phyloP scores from a whole-genome alignment of 2,797 vertebrate genomes.

The Nasua narica region DNA sequence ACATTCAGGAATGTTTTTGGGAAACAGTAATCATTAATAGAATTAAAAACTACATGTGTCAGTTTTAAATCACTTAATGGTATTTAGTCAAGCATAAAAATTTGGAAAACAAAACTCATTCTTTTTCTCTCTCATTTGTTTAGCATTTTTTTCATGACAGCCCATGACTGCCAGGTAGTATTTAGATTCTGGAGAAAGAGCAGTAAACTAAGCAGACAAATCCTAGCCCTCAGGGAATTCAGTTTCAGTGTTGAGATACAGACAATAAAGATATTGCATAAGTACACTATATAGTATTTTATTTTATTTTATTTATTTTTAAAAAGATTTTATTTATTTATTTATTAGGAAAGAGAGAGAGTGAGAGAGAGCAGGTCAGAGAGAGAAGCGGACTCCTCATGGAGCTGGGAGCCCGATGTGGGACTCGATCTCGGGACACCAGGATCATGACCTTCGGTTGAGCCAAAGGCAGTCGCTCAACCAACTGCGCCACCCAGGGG shows the following conservation, averaged over 20 bases:
- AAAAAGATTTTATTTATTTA: too few relatives aligned
- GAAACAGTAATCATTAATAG: not conserved
- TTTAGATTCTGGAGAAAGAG: not conserved
- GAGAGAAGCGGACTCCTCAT: too few relatives aligned
- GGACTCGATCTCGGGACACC: too few relatives aligned
- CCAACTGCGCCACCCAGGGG: too few relatives aligned
- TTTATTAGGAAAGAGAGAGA: too few relatives aligned
- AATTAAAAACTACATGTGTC: not conserved
- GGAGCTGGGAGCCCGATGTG: too few relatives aligned
- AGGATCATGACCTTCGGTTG: too few relatives aligned
- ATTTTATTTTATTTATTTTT: too few relatives aligned
- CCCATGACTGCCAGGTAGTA: not conserved
- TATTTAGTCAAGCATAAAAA: not conserved
- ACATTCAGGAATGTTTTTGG: not conserved
- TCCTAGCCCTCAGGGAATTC: not conserved
- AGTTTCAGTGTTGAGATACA: not conserved
- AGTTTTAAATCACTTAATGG: not conserved
- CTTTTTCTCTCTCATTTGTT: not conserved
- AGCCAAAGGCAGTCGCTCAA: too few relatives aligned
- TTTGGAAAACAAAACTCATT: conserved; percentile 29
- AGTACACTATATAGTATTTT: not conserved
- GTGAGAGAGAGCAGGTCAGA: too few relatives aligned
- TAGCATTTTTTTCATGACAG: conserved; percentile 6
- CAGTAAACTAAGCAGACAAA: not conserved
- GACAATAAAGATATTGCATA: not conserved